A percentile compares a stretch with the other conserved stretches of the same genome.
phyloP scores from a whole-genome alignment of 2,797 vertebrate genomes.

The Tamandua tetradactyla region DNA sequence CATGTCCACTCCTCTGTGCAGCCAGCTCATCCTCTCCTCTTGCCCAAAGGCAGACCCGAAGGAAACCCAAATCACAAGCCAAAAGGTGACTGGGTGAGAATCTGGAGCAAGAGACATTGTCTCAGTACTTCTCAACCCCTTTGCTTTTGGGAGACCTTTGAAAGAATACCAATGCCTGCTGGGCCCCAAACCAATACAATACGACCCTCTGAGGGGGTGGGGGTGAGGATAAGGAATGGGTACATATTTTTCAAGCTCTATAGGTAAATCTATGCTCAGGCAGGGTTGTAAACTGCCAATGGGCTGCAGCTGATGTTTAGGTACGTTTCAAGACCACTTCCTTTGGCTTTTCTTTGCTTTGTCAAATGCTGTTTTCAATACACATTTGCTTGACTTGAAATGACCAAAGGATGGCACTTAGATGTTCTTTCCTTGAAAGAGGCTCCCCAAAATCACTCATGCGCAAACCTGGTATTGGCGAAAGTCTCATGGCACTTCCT shows the following conservation, averaged over 20 bases:
- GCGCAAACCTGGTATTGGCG: neutral
- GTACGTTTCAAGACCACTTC: neutral
- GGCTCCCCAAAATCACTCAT: neutral
- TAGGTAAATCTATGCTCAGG: neutral
- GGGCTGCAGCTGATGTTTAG: neutral
- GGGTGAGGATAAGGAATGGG: neutral
- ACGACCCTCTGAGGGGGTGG: neutral
- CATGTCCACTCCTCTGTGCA: fast-evolving
- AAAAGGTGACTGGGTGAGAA: neutral
- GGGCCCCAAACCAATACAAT: neutral
- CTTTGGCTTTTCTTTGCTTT: neutral
- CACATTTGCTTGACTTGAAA: neutral
- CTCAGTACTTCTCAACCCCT: neutral
- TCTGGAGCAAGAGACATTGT: no score
- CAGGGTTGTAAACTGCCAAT: neutral
- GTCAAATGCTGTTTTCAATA: neutral
- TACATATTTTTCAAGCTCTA: neutral
- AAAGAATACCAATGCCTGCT: neutral
- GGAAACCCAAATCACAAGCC: neutral
- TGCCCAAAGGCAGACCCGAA: neutral
- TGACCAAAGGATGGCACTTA: neutral
- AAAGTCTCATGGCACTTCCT: neutral
- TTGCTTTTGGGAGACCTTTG: neutral
- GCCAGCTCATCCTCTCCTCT: no score
- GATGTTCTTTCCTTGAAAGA: neutral